Conservation (phyloP, 2,113 vertebrate genomes). For the Aspiorhynchus laticeps region DNA sequence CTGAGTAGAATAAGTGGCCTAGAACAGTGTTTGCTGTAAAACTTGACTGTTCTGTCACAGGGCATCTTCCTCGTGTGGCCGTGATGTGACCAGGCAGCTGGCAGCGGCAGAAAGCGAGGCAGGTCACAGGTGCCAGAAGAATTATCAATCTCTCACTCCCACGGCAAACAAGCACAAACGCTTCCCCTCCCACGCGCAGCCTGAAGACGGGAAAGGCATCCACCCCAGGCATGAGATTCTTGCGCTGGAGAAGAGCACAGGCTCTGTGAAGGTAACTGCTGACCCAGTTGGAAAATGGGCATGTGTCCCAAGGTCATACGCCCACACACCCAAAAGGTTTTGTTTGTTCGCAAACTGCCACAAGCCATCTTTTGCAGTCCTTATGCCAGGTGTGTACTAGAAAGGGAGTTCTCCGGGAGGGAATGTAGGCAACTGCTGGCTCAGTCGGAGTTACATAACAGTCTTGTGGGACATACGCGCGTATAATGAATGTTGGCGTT, state of each 20-base stretch:
- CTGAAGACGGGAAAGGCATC: constrained; percentile 54
- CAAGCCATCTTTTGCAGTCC: constrained; percentile 58
- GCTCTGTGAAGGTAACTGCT: constrained; percentile 65
- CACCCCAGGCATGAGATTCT: constrained; percentile 57
- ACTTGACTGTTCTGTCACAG: constrained; percentile 53
- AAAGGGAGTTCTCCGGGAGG: constrained; percentile 40
- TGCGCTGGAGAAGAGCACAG: constrained; percentile 58
- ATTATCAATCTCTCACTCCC: constrained; percentile 65
- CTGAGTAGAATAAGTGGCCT: constrained; percentile 33
- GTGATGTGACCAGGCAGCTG: constrained; percentile 66
- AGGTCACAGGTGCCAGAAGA: constrained; percentile 75
- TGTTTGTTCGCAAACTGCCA: constrained; percentile 67
- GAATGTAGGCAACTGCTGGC: constrained; percentile 40
- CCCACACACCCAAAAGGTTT: constrained; percentile 63
- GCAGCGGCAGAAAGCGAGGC: constrained; percentile 63
- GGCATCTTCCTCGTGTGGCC: constrained; percentile 57
- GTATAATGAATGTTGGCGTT: constrained; percentile 30
- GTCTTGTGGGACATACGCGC: constrained; percentile 20
- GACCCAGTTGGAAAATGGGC: constrained; percentile 71
- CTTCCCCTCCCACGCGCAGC: constrained; percentile 60
- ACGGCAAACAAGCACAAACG: constrained; percentile 63
- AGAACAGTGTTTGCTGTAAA: constrained; percentile 37
- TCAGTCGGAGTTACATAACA: constrained; percentile 47
- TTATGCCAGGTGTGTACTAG: constrained; percentile 60
- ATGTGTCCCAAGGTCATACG: constrained; percentile 71